phyloP scores from a whole-genome alignment of 2,797 vertebrate genomes.

The Parotocinclus haroldoi region DNA sequence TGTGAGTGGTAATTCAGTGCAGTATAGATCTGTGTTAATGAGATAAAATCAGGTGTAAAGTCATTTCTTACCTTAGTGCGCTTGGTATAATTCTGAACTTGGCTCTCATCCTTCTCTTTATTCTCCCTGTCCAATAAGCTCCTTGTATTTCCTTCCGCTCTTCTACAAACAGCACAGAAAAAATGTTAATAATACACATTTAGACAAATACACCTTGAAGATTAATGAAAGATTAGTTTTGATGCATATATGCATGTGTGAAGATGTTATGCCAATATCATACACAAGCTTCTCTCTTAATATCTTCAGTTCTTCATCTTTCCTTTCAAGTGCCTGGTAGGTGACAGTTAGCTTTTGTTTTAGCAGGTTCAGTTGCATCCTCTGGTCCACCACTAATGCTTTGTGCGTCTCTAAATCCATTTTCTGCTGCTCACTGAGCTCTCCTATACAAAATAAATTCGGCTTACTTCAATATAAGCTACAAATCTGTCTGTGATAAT shows the following conservation, averaged over 20 bases:
- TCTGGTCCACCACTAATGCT: slow-evolving; percentile 57
- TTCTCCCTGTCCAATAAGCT: slow-evolving; percentile 3
- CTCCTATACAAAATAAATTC: slow-evolving; percentile 56
- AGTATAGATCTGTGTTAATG: not conserved
- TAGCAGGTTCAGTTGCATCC: slow-evolving; percentile 59
- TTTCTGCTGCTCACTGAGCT: slow-evolving; percentile 74
- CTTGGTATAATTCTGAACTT: not conserved
- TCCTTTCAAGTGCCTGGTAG: slow-evolving; percentile 62
- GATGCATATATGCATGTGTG: not conserved
- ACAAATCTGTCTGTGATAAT: too few relatives aligned
- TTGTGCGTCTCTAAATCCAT: slow-evolving; percentile 66
- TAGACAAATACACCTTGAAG: not conserved
- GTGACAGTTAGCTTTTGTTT: slow-evolving; percentile 54
- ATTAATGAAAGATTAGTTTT: too few relatives aligned
- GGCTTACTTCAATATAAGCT: not conserved
- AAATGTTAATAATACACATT: not conserved
- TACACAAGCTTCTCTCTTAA: slow-evolving; percentile 65
- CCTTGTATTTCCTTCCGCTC: slow-evolving; percentile 25
- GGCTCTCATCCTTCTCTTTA: not conserved
- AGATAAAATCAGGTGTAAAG: not conserved
- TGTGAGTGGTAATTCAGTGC: not conserved
- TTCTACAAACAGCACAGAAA: slow-evolving; percentile 24
- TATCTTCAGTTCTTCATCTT: slow-evolving; percentile 61
- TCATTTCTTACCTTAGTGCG: slow-evolving; percentile 30
- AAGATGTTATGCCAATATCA: not conserved